Conservation (phyloP, 1,140 invertebrate species). For the Eufriesea mexicana region DNA sequence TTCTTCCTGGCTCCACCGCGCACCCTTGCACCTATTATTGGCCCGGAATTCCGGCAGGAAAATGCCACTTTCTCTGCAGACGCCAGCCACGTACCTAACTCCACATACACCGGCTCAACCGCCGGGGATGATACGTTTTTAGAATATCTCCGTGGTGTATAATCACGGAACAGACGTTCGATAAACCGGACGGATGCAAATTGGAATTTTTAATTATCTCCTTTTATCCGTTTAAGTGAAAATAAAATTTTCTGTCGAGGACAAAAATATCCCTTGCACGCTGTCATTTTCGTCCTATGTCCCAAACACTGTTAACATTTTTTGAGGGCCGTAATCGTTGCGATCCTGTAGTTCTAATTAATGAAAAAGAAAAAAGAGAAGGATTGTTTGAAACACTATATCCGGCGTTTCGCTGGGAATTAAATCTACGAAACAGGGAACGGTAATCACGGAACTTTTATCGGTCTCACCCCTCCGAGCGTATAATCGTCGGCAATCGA, state of each 20-base stretch:
- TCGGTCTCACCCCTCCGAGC: background rate
- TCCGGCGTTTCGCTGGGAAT: background rate
- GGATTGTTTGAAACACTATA: background rate
- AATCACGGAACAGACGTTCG: background rate
- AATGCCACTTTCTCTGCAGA: constrained; percentile 40
- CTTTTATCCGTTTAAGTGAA: too few relatives aligned
- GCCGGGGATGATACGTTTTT: background rate
- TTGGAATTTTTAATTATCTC: too few relatives aligned
- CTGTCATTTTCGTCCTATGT: too few relatives aligned
- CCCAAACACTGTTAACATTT: too few relatives aligned
- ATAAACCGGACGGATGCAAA: too few relatives aligned
- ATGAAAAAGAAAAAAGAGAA: too few relatives aligned
- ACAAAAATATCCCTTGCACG: too few relatives aligned
- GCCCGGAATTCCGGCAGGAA: constrained; percentile 25
- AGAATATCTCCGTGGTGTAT: background rate
- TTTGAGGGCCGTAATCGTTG: too few relatives aligned
- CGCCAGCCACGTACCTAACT: background rate
- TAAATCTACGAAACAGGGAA: constrained; percentile 5
- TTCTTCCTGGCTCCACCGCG: constrained; percentile 16
- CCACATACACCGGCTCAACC: background rate
- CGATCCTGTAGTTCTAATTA: too few relatives aligned
- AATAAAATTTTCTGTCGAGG: too few relatives aligned
- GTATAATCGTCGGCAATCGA: background rate
- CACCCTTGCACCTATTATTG: constrained; percentile 37
- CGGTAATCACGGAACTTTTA: constrained; percentile 22